phyloP scores from a whole-genome alignment of 2,888 invertebrate species.

The Taphrorychus bicolor region DNA sequence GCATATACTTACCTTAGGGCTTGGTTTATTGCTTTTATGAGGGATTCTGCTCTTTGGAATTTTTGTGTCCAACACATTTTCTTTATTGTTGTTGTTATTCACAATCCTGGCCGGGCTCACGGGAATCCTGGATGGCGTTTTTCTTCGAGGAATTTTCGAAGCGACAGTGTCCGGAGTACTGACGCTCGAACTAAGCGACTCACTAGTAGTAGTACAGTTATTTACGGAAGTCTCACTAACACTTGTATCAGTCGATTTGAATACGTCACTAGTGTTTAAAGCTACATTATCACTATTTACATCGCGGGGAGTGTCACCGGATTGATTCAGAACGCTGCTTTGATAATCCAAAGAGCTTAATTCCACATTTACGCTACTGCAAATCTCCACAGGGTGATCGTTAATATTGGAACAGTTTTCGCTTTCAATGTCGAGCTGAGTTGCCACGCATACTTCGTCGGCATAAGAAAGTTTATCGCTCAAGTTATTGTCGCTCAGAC shows the following conservation, averaged over 20 bases:
- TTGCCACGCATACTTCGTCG: conserved; percentile 58
- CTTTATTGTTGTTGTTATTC: conserved; percentile 50
- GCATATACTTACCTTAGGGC: conserved; percentile 54
- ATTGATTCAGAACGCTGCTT: conserved; percentile 39
- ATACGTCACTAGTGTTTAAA: conserved; percentile 49
- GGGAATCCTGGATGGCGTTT: conserved; percentile 52
- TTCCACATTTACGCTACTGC: conserved; percentile 56
- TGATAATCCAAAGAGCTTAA: conserved; percentile 52
- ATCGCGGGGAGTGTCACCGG: conserved; percentile 7
- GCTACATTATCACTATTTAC: conserved; percentile 36
- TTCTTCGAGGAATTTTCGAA: conserved; percentile 64
- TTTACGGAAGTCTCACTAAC: conserved; percentile 52
- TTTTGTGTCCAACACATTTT: conserved; percentile 55
- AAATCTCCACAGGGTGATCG: conserved; percentile 58
- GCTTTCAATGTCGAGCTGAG: conserved; percentile 57
- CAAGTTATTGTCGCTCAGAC: conserved; percentile 17
- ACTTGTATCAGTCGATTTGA: conserved; percentile 53
- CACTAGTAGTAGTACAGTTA: conserved; percentile 67
- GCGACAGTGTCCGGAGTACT: conserved; percentile 77
- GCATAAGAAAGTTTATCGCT: conserved; percentile 55
- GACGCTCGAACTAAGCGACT: conserved; percentile 70
- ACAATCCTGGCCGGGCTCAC: conserved; percentile 52
- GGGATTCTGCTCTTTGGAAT: conserved; percentile 67
- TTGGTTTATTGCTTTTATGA: conserved; percentile 60
- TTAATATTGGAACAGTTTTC: conserved; percentile 58